Evolutionary conservation across 1,140 invertebrate species (phyloP).

Genomic region (Zaprionus inermis): DNA sequence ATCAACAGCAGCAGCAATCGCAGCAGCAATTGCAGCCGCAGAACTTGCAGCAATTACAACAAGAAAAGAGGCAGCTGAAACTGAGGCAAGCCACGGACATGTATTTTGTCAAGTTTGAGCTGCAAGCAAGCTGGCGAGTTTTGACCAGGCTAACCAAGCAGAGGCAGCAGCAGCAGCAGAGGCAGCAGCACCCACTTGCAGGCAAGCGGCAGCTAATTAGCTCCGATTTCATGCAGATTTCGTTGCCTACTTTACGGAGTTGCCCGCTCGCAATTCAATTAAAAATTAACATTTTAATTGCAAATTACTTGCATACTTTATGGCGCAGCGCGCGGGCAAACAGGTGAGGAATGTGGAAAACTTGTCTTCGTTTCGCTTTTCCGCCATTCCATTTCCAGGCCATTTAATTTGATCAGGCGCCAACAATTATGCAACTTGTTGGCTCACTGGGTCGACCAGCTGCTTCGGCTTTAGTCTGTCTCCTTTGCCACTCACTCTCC

Average conservation of each 20-base stretch:
- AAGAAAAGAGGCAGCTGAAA: constrained; percentile 40
- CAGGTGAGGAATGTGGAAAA: neutral
- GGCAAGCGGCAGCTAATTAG: constrained; percentile 56
- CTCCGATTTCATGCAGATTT: constrained; percentile 57
- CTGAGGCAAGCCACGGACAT: constrained; percentile 59
- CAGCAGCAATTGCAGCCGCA: constrained; percentile 48
- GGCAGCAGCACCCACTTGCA: constrained; percentile 11
- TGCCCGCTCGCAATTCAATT: constrained; percentile 71
- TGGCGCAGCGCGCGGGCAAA: constrained; percentile 9
- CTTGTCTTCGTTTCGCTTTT: neutral
- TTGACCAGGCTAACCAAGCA: constrained; percentile 24
- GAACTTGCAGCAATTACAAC: constrained; percentile 62
- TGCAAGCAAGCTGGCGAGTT: constrained; percentile 38
- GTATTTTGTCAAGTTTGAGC: constrained; percentile 77
- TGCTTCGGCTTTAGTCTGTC: neutral
- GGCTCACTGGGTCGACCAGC: constrained; percentile 49
- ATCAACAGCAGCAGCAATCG: constrained; percentile 27
- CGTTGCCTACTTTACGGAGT: constrained; percentile 44
- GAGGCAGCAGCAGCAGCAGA: constrained; percentile 24
- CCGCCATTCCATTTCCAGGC: constrained; percentile 55
- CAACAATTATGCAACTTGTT: constrained; percentile 84
- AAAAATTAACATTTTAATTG: constrained; percentile 84
- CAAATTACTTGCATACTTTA: constrained; percentile 75
- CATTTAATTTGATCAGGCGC: constrained; percentile 83
- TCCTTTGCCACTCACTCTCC: neutral